Evolutionary conservation across 2,888 invertebrate species (phyloP), one percentile per base, ranked within the genome.

Genomic region (Synanthedon vespiformis): DNA sequence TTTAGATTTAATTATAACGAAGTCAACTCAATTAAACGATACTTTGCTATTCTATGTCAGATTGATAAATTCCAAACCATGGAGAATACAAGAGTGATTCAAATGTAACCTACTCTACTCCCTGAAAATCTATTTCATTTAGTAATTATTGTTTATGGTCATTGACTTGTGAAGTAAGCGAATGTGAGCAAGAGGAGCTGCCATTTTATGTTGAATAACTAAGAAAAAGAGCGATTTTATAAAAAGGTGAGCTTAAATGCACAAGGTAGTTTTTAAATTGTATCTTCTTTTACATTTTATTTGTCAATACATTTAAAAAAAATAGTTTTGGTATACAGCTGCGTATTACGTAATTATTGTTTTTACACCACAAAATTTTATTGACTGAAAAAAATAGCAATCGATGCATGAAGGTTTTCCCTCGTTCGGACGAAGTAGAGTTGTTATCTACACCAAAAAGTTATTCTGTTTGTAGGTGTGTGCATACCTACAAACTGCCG

Each of bases 391-490:
- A n/a, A 73, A 70, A 73, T 72, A 62, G 27, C 13, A 12, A 40
- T 62, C 67, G 62, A 69, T 67, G 67, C 66, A 69, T 71, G 71
- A 78, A 73, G 76, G 70, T 64, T 65, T 70, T 68, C 10, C 68
- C 69, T 70, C 76, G 68, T 74, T 72, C 72, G 74, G 72, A 65
- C 70, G 74, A 61, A 66, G 68, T 72, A 78, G 84, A 85, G 69
- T 80, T 80, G 86, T 75, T 82, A 76, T 83, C 85, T 88, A 90
- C 90, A 90, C 90, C 90, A 83, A 89, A 89, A 86, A 90, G 90
- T 90, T 90, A 79, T 90, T 90, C 89, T 90, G 89, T 90, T 90
- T 90, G 89, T 90, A 90, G 90, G 90, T 90, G 87, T 86, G 86
- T 85, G 82, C 86, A 78, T 85, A 88, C 88, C 83, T 86, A 88